Percentiles rank a stretch among this genome's conserved stretches.
Evolutionary conservation across 2,797 vertebrate species (phyloP).

Genomic region (Myoxocephalus aenaeus): DNA sequence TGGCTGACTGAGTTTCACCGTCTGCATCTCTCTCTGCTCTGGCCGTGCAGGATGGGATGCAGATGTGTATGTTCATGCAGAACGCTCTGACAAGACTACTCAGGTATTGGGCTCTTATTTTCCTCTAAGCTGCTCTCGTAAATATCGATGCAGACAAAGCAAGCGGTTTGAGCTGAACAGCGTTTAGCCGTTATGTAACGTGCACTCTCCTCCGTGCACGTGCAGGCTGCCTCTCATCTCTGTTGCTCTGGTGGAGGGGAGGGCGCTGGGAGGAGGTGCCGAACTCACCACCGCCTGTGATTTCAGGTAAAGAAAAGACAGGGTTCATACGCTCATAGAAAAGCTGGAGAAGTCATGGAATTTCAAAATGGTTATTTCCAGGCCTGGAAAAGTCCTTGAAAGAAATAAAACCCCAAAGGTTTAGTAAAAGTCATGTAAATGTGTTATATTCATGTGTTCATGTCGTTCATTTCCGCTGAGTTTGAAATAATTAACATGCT

Average conservation of each 20-base stretch:
- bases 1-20: neutral
- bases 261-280: constrained; percentile 93
- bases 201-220: constrained; percentile 71
- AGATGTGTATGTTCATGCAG: constrained; percentile 99
- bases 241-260: constrained; percentile 93
- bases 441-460: too few species aligned
- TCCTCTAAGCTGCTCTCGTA: neutral
- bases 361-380: too few species aligned
- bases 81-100: constrained; percentile 91
- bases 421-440: too few species aligned
- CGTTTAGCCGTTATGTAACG: constrained; percentile 2
- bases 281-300: constrained; percentile 95
- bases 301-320: constrained; percentile 88
- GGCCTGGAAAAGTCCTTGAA: too few species aligned
- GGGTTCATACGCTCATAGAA: too few species aligned
- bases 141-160: neutral
- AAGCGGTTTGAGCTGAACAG: neutral
- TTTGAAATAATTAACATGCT: too few species aligned
- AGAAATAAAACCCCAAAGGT: too few species aligned
- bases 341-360: too few species aligned
- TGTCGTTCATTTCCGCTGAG: too few species aligned
- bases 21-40: neutral
- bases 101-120: constrained; percentile 82
- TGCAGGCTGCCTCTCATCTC: constrained; percentile 93
- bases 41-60: constrained; percentile 89